A percentile compares a stretch with the other conserved stretches of the same genome.
Evolutionary conservation across 1,140 invertebrate genomes (phyloP).

Genomic region (Acromyrmex charruanus): DNA sequence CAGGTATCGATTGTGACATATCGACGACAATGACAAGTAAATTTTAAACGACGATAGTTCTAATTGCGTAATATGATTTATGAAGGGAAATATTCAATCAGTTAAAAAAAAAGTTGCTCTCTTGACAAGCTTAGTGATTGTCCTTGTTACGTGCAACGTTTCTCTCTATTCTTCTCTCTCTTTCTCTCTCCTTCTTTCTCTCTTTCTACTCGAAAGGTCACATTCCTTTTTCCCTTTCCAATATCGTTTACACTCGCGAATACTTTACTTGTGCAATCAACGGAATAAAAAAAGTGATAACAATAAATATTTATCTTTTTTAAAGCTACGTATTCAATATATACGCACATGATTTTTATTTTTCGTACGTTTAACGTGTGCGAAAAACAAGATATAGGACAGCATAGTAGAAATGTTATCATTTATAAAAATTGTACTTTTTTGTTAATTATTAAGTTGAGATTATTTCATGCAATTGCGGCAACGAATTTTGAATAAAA

Average conservation of each 20-base stretch:
- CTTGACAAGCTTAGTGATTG: neutral
- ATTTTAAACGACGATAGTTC: neutral
- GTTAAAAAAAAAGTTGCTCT: neutral
- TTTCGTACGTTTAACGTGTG: neutral
- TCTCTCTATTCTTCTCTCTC: neutral
- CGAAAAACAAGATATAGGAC: too few relatives aligned
- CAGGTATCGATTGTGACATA: neutral
- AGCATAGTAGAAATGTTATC: neutral
- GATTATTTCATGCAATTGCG: constrained; percentile 9
- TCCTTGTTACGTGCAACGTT: constrained; percentile 15
- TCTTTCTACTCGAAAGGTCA: constrained; percentile 7
- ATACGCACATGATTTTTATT: neutral
- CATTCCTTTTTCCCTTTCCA: constrained; percentile 7
- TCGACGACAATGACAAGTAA: neutral
- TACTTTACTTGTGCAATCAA: neutral
- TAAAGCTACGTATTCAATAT: neutral
- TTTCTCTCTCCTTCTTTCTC: neutral
- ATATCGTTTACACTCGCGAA: neutral
- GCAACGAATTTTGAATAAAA: neutral
- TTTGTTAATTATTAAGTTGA: neutral
- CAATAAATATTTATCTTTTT: constrained; percentile 6
- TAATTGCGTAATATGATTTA: neutral
- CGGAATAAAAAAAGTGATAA: neutral
- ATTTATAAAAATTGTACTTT: neutral
- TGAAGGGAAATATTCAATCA: neutral